Evolutionary conservation across 1,140 invertebrate species (phyloP).

Genomic region (Brevipalpus yothersi): DNA sequence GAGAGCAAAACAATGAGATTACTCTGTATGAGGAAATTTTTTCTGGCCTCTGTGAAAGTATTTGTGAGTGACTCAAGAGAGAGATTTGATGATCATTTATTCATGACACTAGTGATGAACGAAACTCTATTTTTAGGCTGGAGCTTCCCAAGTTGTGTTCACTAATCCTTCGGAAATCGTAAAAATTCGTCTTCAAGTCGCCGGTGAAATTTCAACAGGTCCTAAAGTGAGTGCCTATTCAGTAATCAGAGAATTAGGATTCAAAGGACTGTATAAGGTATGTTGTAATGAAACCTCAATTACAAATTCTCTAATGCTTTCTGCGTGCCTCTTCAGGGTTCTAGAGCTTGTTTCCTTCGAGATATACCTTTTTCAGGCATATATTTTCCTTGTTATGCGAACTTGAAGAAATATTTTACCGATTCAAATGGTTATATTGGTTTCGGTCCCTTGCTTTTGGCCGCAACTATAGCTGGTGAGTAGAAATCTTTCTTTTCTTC

Average conservation of each 20-base stretch:
- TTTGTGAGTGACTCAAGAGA: background rate
- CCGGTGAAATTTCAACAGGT: conserved; percentile 65
- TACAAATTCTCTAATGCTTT: background rate
- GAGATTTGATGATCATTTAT: conserved; percentile 2
- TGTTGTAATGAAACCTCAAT: conserved; percentile 5
- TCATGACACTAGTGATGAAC: no score
- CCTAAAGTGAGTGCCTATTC: conserved; percentile 52
- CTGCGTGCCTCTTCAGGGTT: conserved; percentile 29
- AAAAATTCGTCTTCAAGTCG: conserved; percentile 94
- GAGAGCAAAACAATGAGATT: conserved; percentile 66
- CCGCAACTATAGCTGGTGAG: conserved; percentile 44
- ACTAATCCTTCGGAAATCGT: conserved; percentile 98
- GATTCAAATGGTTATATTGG: conserved; percentile 77
- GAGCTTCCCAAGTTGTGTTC: conserved; percentile 78
- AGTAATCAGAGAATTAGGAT: conserved; percentile 73
- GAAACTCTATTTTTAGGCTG: conserved; percentile 34
- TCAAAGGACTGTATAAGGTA: conserved; percentile 85
- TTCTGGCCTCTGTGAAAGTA: conserved; percentile 74
- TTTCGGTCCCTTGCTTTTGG: conserved; percentile 52
- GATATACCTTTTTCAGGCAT: conserved; percentile 96
- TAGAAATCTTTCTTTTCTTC: background rate
- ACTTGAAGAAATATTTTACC: conserved; percentile 54
- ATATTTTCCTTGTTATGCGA: conserved; percentile 92
- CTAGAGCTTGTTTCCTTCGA: conserved; percentile 70
- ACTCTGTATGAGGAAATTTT: conserved; percentile 59